Conservation (phyloP, 2,113 vertebrate species). For the Pycnonotus jocosus region DNA sequence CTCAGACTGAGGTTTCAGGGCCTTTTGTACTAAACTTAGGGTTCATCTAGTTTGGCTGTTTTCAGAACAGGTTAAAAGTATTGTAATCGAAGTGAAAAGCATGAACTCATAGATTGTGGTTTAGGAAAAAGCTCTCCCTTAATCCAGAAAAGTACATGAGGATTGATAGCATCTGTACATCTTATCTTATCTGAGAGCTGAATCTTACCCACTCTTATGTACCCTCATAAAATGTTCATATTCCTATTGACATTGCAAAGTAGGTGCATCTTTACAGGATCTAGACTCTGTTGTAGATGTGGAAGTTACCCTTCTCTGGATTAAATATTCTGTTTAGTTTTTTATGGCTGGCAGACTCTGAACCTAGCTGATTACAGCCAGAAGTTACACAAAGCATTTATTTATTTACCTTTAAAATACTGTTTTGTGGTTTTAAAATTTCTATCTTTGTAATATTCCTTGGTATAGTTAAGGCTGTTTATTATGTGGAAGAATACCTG, state of each 20-base stretch:
- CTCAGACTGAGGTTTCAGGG: neutral
- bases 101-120: neutral
- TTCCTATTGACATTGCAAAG: neutral
- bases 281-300: neutral
- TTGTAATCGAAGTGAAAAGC: neutral
- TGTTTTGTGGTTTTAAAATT: neutral
- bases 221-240: neutral
- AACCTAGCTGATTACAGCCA: neutral
- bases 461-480: neutral
- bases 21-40: neutral
- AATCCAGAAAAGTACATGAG: neutral
- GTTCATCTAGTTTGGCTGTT: neutral
- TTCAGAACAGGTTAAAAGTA: neutral
- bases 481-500: neutral
- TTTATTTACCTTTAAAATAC: neutral
- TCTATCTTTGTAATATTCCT: neutral
- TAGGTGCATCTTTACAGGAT: neutral
- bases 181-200: neutral
- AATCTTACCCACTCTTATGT: neutral
- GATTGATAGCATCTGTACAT: neutral
- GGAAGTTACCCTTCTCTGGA: neutral
- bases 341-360: neutral
- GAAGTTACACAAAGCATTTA: neutral
- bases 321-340: neutral
- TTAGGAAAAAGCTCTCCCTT: neutral